A percentile compares a stretch with the other conserved stretches of the same genome.
phyloP scores from a whole-genome alignment of 1,140 invertebrate genomes.

The Microplitis mediator region DNA sequence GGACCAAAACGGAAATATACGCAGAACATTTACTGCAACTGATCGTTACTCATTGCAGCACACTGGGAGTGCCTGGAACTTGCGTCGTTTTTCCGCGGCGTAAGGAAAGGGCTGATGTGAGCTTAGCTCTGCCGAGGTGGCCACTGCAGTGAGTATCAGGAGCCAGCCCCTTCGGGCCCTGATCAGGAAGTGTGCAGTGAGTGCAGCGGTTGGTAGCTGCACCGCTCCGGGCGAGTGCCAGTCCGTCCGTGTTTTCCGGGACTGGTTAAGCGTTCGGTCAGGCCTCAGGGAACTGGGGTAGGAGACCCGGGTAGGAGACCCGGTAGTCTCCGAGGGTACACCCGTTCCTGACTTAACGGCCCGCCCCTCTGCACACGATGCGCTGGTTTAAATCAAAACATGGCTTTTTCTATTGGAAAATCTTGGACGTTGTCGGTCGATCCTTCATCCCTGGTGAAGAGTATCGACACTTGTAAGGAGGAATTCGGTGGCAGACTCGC shows the following conservation, averaged over 20 bases:
- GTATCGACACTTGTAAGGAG: too few species aligned
- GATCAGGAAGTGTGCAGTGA: conserved; percentile 12
- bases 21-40: not conserved
- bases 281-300: not conserved
- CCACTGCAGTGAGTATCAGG: not conserved
- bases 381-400: too few species aligned
- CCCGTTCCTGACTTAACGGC: too few species aligned
- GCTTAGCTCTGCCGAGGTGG: conserved; percentile 21
- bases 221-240: conserved; percentile 16
- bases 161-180: conserved; percentile 16
- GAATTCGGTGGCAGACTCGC: too few species aligned
- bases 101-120: not conserved
- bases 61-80: conserved; percentile 16
- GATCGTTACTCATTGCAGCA: conserved; percentile 8
- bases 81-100: not conserved
- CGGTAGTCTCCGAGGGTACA: too few species aligned
- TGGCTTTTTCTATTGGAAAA: too few species aligned
- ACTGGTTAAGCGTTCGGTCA: not conserved
- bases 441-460: too few species aligned
- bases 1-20: too few species aligned
- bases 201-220: conserved; percentile 11
- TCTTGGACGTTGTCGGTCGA: too few species aligned
- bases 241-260: not conserved
- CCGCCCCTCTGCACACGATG: too few species aligned
- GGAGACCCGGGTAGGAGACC: too few species aligned